Evolutionary conservation across 2,113 vertebrate genomes (phyloP).

Genomic region (Hemicordylus capensis): DNA sequence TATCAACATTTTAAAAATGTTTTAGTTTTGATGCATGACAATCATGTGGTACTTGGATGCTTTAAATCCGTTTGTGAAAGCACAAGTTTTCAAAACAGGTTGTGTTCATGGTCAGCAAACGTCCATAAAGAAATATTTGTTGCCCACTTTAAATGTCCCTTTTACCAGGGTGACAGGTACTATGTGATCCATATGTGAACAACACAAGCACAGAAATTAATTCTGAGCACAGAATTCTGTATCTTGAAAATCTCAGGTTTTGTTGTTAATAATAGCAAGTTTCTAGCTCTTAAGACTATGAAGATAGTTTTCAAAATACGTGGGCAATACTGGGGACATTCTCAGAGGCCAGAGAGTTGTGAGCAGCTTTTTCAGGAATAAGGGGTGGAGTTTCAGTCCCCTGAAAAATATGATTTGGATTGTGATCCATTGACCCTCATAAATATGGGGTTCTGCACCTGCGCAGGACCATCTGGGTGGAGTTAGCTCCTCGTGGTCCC

Average conservation of each 20-base stretch:
- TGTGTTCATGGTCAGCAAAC: not conserved
- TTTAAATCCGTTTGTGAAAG: not conserved
- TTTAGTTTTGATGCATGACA: not conserved
- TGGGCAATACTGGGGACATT: not conserved
- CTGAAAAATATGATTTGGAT: too few species aligned
- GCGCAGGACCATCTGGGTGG: too few species aligned
- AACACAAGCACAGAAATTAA: not conserved
- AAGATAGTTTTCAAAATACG: not conserved
- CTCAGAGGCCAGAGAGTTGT: not conserved
- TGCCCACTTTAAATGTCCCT: not conserved
- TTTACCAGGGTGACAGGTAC: not conserved
- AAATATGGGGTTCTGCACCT: too few species aligned
- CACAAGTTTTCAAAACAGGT: not conserved
- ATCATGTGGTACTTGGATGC: not conserved
- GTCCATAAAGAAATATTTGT: not conserved
- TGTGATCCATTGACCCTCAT: too few species aligned
- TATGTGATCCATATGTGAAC: not conserved
- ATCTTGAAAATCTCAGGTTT: too few species aligned
- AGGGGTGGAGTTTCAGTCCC: not conserved
- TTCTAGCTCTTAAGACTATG: too few species aligned
- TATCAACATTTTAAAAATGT: not conserved
- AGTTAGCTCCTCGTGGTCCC: too few species aligned
- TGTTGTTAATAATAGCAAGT: too few species aligned
- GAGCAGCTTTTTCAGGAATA: not conserved
- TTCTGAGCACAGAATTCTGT: not conserved